Percentiles rank a stretch among this genome's conserved stretches.
Evolutionary conservation across 2,797 vertebrate species (phyloP).

Genomic region (Chaetodon trifasciatus): DNA sequence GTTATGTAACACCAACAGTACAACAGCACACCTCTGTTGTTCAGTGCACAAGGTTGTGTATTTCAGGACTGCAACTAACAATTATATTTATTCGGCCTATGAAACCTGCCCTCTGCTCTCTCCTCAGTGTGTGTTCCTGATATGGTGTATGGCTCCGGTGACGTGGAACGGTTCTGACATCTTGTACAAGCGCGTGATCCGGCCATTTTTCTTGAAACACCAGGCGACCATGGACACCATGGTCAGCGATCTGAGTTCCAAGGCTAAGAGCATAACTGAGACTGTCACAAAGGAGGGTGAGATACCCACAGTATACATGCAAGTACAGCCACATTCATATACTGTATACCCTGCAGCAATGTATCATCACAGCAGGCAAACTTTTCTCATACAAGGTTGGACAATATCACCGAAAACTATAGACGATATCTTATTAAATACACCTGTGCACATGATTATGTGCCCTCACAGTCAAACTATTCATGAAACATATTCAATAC

Average conservation of each 20-base stretch:
- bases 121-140: conserved; percentile 92
- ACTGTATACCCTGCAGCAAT: not conserved
- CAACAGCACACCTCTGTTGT: not conserved
- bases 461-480: not conserved
- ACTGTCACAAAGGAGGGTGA: conserved; percentile 88
- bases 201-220: conserved; percentile 93
- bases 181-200: conserved; percentile 88
- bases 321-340: conserved; percentile 41
- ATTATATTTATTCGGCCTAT: no score
- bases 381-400: not conserved
- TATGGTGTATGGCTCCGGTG: conserved; percentile 96
- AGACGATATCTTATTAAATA: not conserved
- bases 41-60: not conserved
- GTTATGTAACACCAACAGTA: not conserved
- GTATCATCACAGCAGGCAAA: not conserved
- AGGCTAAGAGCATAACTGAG: conserved; percentile 85
- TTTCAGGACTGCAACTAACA: not conserved
- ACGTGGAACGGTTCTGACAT: conserved; percentile 93
- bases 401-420: not conserved
- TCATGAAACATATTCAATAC: not conserved
- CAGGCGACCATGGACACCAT: conserved; percentile 87
- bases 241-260: conserved; percentile 86
- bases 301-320: conserved; percentile 52
- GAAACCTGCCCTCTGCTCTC: conserved; percentile 3
- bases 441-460: not conserved